Conservation (phyloP, 2,888 invertebrate genomes). For the Drosophila tanythrix region DNA sequence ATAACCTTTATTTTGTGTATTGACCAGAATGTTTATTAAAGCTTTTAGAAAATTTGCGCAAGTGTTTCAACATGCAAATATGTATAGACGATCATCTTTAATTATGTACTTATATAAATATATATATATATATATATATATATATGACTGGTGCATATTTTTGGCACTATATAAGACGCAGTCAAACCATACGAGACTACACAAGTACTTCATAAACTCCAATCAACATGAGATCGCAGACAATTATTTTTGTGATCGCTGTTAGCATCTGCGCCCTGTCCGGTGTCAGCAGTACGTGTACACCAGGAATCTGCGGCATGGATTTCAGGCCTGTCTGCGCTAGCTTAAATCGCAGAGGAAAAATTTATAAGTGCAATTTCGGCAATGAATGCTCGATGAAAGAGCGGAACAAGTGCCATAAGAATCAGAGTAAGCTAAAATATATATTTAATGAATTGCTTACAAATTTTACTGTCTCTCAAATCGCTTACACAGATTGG, state of each 20-base stretch:
- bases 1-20: background rate
- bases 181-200: too few species aligned
- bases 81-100: background rate
- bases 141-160: background rate
- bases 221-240: slow-evolving; percentile 27
- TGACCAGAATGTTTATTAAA: background rate
- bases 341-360: background rate
- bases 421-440: slow-evolving; percentile 3
- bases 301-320: fast-evolving
- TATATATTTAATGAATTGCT: background rate
- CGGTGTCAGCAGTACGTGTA: fast-evolving
- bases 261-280: slow-evolving; percentile 3
- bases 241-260: background rate
- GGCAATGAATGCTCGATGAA: slow-evolving; percentile 17
- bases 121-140: background rate
- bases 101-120: background rate
- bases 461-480: background rate
- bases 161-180: slow-evolving; percentile 36
- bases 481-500: slow-evolving; percentile 17
- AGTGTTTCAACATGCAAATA: background rate
- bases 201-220: background rate
- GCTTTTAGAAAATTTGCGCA: background rate
- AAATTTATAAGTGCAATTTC: too few species aligned
- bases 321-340: slow-evolving; percentile 26
- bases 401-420: background rate